These are phyloP conservation scores for Microchrysa polita DNA, from an alignment of 2,888 invertebrate genomes.

Conservation along the genomic window DNA sequence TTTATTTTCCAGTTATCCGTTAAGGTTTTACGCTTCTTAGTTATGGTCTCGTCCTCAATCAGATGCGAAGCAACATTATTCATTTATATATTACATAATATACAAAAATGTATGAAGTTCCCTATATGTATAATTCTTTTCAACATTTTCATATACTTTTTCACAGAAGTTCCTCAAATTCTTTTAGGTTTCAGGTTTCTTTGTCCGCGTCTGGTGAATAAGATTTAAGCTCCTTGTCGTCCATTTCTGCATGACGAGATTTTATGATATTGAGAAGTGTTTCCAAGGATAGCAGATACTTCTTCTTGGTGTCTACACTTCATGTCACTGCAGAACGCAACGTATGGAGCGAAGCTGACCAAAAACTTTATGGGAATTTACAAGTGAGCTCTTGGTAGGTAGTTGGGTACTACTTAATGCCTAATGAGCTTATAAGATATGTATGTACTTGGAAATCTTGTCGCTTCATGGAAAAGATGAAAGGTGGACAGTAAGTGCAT, in stretches of 20 bases:
- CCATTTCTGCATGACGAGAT: slow-evolving; percentile 5
- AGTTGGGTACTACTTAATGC: too few species aligned
- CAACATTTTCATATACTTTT: not conserved
- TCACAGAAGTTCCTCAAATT: not conserved
- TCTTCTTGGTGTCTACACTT: too few species aligned
- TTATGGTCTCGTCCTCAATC: slow-evolving; percentile 23
- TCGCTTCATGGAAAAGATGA: too few species aligned
- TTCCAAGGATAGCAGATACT: not conserved
- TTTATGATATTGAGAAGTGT: slow-evolving; percentile 25
- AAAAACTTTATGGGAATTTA: too few species aligned
- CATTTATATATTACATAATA: too few species aligned
- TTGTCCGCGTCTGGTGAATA: slow-evolving; percentile 11
- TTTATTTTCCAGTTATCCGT: not conserved
- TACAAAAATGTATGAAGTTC: too few species aligned
- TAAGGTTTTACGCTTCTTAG: not conserved
- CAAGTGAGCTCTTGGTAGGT: too few species aligned
- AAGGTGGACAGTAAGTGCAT: too few species aligned
- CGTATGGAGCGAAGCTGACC: too few species aligned
- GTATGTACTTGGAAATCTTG: too few species aligned
- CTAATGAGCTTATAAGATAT: too few species aligned
- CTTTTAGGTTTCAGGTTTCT: not conserved
- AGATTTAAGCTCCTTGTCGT: not conserved
- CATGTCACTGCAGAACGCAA: too few species aligned
- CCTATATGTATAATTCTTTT: not conserved
- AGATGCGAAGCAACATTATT: slow-evolving; percentile 2